A percentile compares a stretch with the other conserved stretches of the same genome.
Conservation (phyloP, 2,113 vertebrate genomes). For the Odocoileus virginianus region DNA sequence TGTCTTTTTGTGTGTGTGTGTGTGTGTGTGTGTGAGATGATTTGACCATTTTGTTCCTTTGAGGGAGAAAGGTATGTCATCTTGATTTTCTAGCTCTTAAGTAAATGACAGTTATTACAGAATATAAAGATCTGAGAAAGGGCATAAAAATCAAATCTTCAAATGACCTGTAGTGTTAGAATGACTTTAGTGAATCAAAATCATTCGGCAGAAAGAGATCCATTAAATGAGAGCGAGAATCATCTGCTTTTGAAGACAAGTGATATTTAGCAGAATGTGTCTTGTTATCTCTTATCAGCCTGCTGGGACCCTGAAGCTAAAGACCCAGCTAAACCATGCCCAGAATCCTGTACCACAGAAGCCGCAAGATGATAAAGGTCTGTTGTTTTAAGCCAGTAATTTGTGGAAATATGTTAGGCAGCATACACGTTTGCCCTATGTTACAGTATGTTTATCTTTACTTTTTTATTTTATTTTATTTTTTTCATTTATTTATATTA, state of each 20-base stretch:
- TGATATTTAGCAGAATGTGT: background rate
- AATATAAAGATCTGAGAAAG: background rate
- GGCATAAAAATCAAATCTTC: background rate
- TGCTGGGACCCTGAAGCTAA: background rate
- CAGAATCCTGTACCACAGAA: background rate
- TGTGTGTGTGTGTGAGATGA: background rate
- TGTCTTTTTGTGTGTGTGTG: background rate
- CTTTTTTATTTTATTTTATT: background rate
- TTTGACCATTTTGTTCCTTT: conserved; percentile 21
- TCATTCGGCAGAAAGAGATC: background rate
- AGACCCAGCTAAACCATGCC: background rate
- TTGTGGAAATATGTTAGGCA: background rate
- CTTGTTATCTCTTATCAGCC: background rate
- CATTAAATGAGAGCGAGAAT: rapidly evolving
- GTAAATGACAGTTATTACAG: background rate
- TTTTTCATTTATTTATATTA: no score
- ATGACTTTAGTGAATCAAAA: background rate
- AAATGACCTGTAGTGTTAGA: background rate
- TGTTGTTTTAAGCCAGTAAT: background rate
- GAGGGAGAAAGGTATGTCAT: background rate
- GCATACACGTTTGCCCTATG: background rate
- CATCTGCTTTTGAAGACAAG: background rate
- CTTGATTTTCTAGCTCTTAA: background rate
- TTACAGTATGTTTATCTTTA: background rate
- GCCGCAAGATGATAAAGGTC: rapidly evolving